A percentile compares a stretch with the other conserved stretches of the same genome.
phyloP scores from a whole-genome alignment of 1,140 invertebrate species.

The Homarus americanus region DNA sequence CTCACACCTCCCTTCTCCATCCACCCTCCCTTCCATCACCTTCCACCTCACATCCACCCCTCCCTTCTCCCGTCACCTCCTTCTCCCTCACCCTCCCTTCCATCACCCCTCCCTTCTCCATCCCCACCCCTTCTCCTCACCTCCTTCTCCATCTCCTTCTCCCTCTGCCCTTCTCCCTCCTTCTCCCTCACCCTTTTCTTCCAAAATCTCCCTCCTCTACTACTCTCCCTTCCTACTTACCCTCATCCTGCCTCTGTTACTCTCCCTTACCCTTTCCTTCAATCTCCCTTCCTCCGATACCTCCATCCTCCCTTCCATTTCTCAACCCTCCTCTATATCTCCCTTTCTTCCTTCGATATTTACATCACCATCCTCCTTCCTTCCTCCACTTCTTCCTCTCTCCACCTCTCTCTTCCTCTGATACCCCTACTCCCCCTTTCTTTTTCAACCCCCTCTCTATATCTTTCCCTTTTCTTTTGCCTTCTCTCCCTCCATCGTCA shows the following conservation, averaged over 20 bases:
- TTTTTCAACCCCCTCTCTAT: not conserved
- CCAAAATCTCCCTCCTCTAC: not conserved
- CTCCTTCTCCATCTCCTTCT: not conserved
- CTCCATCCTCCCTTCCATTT: not conserved
- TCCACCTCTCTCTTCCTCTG: not conserved
- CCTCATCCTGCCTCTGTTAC: not conserved
- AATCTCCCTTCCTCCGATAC: not conserved
- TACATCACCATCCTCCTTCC: not conserved
- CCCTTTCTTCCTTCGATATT: not conserved
- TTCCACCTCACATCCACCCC: not conserved
- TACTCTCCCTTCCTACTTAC: not conserved
- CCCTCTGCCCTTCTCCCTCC: not conserved
- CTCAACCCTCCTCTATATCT: not conserved
- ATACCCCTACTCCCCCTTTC: not conserved
- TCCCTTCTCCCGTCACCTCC: not conserved
- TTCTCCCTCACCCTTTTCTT: not conserved
- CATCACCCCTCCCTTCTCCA: not conserved
- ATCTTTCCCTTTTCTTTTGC: not conserved
- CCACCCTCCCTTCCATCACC: not conserved
- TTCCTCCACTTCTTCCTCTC: not conserved
- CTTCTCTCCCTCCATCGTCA: not conserved
- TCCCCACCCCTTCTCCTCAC: not conserved
- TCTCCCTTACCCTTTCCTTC: not conserved
- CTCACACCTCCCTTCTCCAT: not conserved
- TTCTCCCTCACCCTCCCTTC: not conserved